These are phyloP conservation scores for Batillaria attramentaria DNA, from an alignment of 1,140 invertebrate species.

Conservation along the genomic window DNA sequence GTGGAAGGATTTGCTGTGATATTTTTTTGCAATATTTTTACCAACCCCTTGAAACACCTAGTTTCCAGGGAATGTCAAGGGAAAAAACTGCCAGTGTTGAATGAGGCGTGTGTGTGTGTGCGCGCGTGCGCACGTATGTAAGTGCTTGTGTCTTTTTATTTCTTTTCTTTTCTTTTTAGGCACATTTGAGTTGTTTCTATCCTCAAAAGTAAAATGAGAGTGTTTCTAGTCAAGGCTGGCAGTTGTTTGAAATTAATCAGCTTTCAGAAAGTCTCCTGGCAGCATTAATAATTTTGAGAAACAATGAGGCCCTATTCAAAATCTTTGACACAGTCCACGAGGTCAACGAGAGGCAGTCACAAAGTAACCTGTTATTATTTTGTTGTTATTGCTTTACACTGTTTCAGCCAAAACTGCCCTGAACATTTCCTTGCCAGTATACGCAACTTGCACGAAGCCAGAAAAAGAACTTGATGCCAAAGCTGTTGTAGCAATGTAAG, in stretches of 20 bases:
- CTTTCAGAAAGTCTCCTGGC: not conserved
- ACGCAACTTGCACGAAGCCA: not conserved
- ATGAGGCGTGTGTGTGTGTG: too few species aligned
- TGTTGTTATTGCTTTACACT: not conserved
- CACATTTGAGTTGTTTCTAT: too few species aligned
- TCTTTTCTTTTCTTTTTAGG: too few species aligned
- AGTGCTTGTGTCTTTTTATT: too few species aligned
- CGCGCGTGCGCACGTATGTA: too few species aligned
- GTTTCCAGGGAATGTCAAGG: too few species aligned
- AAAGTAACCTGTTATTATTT: not conserved
- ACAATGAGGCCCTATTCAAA: not conserved
- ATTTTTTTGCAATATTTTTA: too few species aligned
- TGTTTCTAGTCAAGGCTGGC: not conserved
- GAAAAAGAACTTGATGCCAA: not conserved
- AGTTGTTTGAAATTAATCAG: not conserved
- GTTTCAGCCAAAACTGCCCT: not conserved
- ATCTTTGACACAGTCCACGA: not conserved
- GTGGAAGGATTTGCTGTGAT: too few species aligned
- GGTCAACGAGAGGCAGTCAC: not conserved
- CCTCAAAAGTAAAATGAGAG: too few species aligned
- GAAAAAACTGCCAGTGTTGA: too few species aligned
- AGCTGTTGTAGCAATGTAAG: not conserved
- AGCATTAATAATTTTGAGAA: not conserved
- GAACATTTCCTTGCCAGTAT: not conserved
- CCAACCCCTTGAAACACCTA: too few species aligned